Evolutionary conservation across 2,888 invertebrate genomes (phyloP).

Genomic region (Serripes groenlandicus): DNA sequence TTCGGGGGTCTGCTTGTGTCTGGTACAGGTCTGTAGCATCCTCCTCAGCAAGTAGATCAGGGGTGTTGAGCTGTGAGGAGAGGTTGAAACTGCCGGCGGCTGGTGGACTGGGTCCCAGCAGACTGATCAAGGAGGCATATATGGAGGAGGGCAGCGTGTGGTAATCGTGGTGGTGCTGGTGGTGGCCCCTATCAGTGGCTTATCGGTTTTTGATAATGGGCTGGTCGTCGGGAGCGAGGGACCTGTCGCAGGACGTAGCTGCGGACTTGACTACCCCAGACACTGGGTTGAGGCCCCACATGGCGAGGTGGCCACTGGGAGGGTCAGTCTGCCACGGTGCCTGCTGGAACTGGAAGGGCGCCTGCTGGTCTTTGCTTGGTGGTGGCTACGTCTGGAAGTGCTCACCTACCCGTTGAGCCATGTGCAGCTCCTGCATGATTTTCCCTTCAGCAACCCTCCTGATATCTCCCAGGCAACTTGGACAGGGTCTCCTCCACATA

Average conservation of each 20-base stretch:
- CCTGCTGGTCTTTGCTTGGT: conserved; percentile 26
- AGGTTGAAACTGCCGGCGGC: neutral
- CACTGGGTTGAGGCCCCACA: conserved; percentile 25
- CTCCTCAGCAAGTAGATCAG: neutral
- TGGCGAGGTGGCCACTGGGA: conserved; percentile 30
- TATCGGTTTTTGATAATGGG: neutral
- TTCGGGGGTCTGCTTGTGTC: conserved; percentile 15
- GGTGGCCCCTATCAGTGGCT: neutral
- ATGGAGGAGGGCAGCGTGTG: neutral
- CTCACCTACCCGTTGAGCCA: conserved; percentile 36
- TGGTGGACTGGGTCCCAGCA: conserved; percentile 1
- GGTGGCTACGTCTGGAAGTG: conserved; percentile 16
- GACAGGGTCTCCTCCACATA: conserved; percentile 36
- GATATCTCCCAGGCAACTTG: conserved; percentile 32
- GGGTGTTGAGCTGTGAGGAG: neutral
- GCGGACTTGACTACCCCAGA: conserved; percentile 43
- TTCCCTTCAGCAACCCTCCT: conserved; percentile 33
- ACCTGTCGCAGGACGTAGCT: conserved; percentile 35
- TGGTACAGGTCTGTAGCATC: conserved; percentile 30
- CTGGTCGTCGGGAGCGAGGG: conserved; percentile 28
- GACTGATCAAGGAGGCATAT: neutral
- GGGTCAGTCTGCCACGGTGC: conserved; percentile 31
- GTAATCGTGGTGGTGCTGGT: neutral
- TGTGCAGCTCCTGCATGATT: conserved; percentile 36
- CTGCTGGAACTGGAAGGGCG: conserved; percentile 29